These are phyloP conservation scores for Epirrhoe tristata DNA, from an alignment of 2,888 invertebrate genomes.

Conservation along the genomic window DNA sequence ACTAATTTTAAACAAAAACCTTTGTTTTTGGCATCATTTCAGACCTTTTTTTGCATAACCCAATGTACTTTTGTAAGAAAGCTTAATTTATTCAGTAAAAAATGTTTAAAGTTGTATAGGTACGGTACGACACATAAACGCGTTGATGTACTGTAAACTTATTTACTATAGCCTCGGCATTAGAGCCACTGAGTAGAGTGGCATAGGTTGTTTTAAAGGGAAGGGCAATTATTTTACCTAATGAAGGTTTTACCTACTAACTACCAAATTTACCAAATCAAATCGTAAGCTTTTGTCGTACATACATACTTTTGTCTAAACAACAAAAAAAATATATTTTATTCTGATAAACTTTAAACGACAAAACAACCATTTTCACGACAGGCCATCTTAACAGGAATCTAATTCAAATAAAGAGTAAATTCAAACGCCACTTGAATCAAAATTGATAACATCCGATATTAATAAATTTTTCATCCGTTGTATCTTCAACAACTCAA, in stretches of 20 bases:
- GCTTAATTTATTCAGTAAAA: no score
- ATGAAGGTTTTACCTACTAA: no score
- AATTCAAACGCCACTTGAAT: constrained; percentile 26
- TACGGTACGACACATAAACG: no score
- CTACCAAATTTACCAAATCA: no score
- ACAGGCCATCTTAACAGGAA: constrained; percentile 7
- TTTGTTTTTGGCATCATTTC: constrained; percentile 13
- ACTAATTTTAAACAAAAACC: neutral
- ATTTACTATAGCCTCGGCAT: no score
- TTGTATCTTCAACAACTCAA: constrained; percentile 41
- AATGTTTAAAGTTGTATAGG: no score
- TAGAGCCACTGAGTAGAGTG: no score
- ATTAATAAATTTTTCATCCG: constrained; percentile 51
- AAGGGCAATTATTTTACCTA: no score
- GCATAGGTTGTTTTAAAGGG: no score
- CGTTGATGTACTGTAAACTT: no score
- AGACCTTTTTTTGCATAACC: constrained; percentile 3
- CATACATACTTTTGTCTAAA: no score
- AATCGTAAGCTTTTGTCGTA: no score
- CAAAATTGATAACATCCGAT: constrained; percentile 49
- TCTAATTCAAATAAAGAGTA: constrained; percentile 15
- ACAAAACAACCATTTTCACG: neutral
- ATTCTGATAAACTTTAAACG: neutral
- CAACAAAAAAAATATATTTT: neutral
- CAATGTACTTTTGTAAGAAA: neutral